A percentile compares a stretch with the other conserved stretches of the same genome.
phyloP scores from a whole-genome alignment of 2,888 invertebrate genomes.

The Branchellion lobata region DNA sequence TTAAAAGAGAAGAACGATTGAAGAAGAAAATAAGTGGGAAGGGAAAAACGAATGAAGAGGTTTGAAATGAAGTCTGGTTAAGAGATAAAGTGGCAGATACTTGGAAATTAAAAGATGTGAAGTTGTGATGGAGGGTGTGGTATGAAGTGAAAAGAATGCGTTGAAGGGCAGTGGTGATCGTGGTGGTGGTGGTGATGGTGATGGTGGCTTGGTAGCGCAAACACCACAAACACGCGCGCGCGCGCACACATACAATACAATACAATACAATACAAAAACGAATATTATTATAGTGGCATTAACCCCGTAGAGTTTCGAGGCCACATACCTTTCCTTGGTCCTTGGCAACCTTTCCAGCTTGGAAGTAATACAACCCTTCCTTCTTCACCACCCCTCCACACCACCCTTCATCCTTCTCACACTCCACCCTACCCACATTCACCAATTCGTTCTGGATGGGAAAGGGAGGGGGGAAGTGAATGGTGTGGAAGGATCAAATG shows the following conservation, averaged over 20 bases:
- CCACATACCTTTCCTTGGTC: slow-evolving; percentile 55
- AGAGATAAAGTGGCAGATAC: no score
- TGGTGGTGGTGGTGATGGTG: background rate
- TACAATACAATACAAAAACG: no score
- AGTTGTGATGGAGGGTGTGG: background rate
- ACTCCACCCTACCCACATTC: slow-evolving; percentile 66
- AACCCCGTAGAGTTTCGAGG: no score
- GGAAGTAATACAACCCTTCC: slow-evolving; percentile 62
- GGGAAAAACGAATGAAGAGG: no score
- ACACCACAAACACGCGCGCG: no score
- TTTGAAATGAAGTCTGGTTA: no score
- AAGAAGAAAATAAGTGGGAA: no score
- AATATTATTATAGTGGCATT: no score
- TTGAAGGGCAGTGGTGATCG: background rate
- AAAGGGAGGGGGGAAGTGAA: background rate
- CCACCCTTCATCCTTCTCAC: slow-evolving; percentile 61
- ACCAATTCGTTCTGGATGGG: slow-evolving; percentile 63
- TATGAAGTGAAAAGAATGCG: background rate
- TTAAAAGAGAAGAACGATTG: no score
- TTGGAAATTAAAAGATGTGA: no score
- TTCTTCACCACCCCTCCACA: slow-evolving; percentile 64
- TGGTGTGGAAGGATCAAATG: background rate
- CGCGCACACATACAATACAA: no score
- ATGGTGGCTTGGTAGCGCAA: no score
- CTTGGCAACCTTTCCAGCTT: slow-evolving; percentile 52